Conservation (phyloP, 2,113 vertebrate species). For the Carassius auratus region DNA sequence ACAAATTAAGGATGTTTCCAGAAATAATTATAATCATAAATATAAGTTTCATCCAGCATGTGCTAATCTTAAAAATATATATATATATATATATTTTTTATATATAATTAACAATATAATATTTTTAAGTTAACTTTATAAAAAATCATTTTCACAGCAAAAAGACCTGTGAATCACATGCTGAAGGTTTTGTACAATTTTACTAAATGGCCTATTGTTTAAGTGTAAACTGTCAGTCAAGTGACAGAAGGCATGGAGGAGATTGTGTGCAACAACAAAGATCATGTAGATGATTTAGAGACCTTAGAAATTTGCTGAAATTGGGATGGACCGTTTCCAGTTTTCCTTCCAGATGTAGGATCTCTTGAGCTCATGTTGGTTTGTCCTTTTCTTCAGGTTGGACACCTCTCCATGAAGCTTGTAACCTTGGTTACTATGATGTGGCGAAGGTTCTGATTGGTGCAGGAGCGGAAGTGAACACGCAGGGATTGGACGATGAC, state of each 20-base stretch:
- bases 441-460: constrained; percentile 96
- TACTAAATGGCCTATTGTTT: neutral
- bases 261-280: neutral
- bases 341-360: neutral
- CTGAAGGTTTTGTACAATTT: too few relatives aligned
- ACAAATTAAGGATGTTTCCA: too few relatives aligned
- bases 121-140: too few relatives aligned
- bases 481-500: constrained; percentile 96
- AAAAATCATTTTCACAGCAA: too few relatives aligned
- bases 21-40: too few relatives aligned
- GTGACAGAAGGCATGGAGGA: neutral
- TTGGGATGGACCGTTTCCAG: neutral
- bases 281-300: neutral
- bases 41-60: too few relatives aligned
- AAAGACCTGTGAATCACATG: too few relatives aligned
- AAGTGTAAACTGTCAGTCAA: too few relatives aligned
- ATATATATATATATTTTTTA: too few relatives aligned
- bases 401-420: constrained; percentile 98
- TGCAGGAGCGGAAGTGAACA: constrained; percentile 96
- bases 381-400: constrained; percentile 78
- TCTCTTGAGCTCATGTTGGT: neutral
- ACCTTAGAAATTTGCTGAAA: neutral
- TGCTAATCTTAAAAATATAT: too few relatives aligned
- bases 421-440: constrained; percentile 96
- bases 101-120: too few relatives aligned